Conservation (phyloP, 1,140 invertebrate genomes). For the Physella acuta region DNA sequence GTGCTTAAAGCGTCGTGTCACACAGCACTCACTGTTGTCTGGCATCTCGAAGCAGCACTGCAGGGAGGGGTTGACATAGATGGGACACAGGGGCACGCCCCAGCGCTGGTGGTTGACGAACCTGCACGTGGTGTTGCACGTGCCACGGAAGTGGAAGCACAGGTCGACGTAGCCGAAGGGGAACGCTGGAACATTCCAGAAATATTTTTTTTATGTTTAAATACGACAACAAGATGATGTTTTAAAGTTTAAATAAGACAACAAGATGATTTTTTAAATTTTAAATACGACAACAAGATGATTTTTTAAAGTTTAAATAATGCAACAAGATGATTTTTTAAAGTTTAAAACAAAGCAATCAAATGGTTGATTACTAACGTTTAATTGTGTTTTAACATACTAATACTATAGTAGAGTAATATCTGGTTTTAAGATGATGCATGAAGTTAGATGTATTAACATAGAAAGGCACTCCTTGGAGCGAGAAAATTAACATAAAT, state of each 20-base stretch:
- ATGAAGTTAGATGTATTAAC: too few relatives aligned
- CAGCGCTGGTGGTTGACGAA: neutral
- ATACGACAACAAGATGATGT: neutral
- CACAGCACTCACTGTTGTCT: neutral
- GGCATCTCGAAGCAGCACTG: neutral
- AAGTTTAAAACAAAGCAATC: too few relatives aligned
- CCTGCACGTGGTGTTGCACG: neutral
- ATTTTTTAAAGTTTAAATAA: neutral
- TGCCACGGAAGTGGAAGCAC: slow-evolving; percentile 1
- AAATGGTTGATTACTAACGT: too few relatives aligned
- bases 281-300: neutral
- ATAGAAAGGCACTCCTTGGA: too few relatives aligned
- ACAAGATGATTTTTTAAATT: neutral
- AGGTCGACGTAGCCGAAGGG: neutral
- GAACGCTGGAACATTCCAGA: neutral
- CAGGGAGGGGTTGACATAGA: neutral
- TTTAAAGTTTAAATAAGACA: neutral
- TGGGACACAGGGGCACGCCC: slow-evolving; percentile 5
- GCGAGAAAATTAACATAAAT: too few relatives aligned
- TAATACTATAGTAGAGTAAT: too few relatives aligned
- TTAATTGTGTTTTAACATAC: too few relatives aligned
- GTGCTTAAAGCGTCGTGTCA: neutral
- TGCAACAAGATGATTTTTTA: too few relatives aligned
- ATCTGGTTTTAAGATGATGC: too few relatives aligned
- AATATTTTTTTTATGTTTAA: neutral